Base-by-base conservation (phyloP, 2,888 invertebrate genomes). In the Diloba caeruleocephala region DNA sequence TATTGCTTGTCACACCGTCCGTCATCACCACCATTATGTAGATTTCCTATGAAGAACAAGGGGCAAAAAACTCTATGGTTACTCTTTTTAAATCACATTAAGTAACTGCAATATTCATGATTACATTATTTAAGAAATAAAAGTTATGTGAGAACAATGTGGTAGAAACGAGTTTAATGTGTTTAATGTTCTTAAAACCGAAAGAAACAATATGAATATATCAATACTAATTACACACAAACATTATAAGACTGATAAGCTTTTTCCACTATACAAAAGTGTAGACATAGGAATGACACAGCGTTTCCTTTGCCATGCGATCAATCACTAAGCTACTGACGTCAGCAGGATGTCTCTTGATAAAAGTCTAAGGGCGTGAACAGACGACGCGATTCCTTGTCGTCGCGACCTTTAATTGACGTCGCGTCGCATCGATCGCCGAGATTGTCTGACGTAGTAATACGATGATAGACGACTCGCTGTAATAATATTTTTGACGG, bases 291-390 rank as follows among this genome's bases (percentile, higher is more conserved):
- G 15, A 55, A 41, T 63, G 54, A 67, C 44, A 32, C 26, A 51
- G 58, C 54, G 9, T 52, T 56, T 56, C 37, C 45, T 43, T 60
- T 21, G 17, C 32, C 14, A 1, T 12, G 8, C 66, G 54, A 70
- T 70, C 54, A 71, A 71, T 71, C 70, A 71, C 63, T 13, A 10
- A 21, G 23, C 5, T 23, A 10, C 14, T 67, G 65, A 57, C 65
- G 65, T 65, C 52, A 57, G 56, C 54, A n/a, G 15, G 25, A 50
- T 55, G 50, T 25, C 6, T 15, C 14, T 51, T 38, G 66, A 65
- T 56, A 66, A 49, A 55, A 56, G 56, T 25, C 12, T 61, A 37
- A 61, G 34, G 49, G 39, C 43, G 49, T 10, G 17, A 25, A 34
- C 57, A 46, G 44, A 65, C 41, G 23, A 15, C 19, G 32, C 51